These are phyloP conservation scores for Patagioenas fasciata DNA, from an alignment of 2,113 vertebrate species.

Conservation along the genomic window DNA sequence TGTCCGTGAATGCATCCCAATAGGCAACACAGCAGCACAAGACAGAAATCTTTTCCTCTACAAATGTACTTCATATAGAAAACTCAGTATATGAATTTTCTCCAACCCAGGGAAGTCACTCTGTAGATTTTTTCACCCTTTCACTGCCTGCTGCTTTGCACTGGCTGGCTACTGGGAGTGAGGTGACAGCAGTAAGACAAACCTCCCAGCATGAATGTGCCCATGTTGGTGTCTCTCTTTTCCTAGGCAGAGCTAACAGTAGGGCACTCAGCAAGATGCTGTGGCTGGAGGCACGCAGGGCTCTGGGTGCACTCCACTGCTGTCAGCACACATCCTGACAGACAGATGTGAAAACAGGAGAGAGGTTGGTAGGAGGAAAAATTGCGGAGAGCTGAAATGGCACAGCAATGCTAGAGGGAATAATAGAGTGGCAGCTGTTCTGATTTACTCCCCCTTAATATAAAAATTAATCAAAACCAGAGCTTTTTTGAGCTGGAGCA, in stretches of 20 bases:
- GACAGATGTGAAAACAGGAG: not conserved
- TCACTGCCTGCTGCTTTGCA: not conserved
- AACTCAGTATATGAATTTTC: not conserved
- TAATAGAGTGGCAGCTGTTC: not conserved
- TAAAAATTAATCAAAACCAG: not conserved
- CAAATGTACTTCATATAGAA: not conserved
- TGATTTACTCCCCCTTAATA: not conserved
- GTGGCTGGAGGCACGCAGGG: not conserved
- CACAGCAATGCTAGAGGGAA: not conserved
- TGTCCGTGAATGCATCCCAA: not conserved
- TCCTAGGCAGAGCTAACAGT: not conserved
- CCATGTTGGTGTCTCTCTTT: accelerated
- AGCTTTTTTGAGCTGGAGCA: not conserved
- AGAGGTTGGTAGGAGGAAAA: not conserved
- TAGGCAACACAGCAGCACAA: not conserved
- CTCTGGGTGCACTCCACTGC: not conserved
- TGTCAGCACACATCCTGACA: not conserved
- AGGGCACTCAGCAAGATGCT: not conserved
- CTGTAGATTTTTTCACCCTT: not conserved
- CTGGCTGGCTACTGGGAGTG: not conserved
- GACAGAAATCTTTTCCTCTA: not conserved
- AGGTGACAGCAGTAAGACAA: not conserved
- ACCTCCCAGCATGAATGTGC: not conserved
- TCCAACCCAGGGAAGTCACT: not conserved
- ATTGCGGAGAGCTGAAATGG: not conserved